phyloP scores from a whole-genome alignment of 2,113 vertebrate species.

The Acanthochromis polyacanthus region DNA sequence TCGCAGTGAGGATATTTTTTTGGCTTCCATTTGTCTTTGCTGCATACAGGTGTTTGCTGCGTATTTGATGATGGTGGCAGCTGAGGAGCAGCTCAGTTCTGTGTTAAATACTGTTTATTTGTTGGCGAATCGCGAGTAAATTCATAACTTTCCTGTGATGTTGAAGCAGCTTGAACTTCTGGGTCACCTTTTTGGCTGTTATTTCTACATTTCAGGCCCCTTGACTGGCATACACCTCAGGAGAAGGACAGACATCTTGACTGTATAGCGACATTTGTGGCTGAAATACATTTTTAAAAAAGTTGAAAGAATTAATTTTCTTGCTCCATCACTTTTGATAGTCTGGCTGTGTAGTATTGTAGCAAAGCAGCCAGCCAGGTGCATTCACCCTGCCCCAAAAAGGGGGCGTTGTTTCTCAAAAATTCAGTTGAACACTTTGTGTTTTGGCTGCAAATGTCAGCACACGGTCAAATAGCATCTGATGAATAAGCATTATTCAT shows the following conservation, averaged over 20 bases:
- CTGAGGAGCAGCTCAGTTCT: slow-evolving; percentile 4
- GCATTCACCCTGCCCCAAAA: not conserved
- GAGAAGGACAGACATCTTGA: not conserved
- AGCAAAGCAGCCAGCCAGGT: not conserved
- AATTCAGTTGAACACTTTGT: not conserved
- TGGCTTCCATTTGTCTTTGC: slow-evolving; percentile 30
- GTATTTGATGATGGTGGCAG: slow-evolving; percentile 16
- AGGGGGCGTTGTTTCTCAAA: not conserved
- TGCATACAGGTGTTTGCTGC: slow-evolving; percentile 13
- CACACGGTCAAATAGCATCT: not conserved
- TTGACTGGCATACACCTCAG: slow-evolving; percentile 1
- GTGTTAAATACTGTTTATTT: slow-evolving; percentile 3
- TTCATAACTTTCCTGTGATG: not conserved
- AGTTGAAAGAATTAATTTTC: not conserved
- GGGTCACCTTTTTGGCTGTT: not conserved
- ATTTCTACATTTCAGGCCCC: slow-evolving; percentile 1
- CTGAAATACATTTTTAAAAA: slow-evolving; percentile 14
- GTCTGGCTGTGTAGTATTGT: not conserved
- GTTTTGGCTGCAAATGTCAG: not conserved
- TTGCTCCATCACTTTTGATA: not conserved
- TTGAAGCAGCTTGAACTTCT: not conserved
- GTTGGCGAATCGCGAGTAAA: not conserved
- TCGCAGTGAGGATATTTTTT: slow-evolving; percentile 23
- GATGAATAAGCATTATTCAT: not conserved
- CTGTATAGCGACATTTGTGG: not conserved